Evolutionary conservation across 2,888 invertebrate species (phyloP), one percentile per base, ranked within the genome.

Genomic region (Acheta domesticus): DNA sequence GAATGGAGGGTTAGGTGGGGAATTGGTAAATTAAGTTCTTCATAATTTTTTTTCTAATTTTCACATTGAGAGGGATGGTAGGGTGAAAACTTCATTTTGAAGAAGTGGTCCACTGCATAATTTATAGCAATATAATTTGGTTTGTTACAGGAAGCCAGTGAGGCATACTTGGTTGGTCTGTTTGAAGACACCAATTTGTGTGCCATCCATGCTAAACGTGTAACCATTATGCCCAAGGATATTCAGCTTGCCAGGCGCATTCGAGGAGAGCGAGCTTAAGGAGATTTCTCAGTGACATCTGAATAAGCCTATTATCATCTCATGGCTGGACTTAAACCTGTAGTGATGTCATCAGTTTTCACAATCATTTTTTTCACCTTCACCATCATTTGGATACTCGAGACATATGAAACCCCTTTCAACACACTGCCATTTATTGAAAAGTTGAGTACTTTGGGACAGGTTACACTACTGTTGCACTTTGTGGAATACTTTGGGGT

Each of bases 141-240:
- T 36, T 83, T 82, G 79, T 89, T 89, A 77, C 90, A 96, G 92
- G 96, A 96, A 90, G 95, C 95, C 78, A 93, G 93, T 84, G 96
- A 96, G 88, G 96, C 96, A 16, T 96, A 96, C 87, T 89, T 97
- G 83, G 97, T 97, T 81, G 97, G 98, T 83, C 90, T 98, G 81
- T 98, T 98, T 88, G 98, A 98, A 91, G 98, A 98, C 89, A 98
- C 98, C 84, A 98, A 98, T 89, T 91, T 98, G 91, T 97, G 97
- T 89, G 97, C 97, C 83, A 97, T 98, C 87, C 98, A 98, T 86
- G 97, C 97, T 85, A 97, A 97, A 89, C 93, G 97, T 85, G 97
- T 98, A 80, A 98, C 97, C 83, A 98, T 98, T 89, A 98, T 97
- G 97, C 97, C 97, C 85, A 98, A 97, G 89, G 97, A 98, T 87